Conservation (phyloP, 2,797 vertebrate genomes). For the Megalops cyprinoides region DNA sequence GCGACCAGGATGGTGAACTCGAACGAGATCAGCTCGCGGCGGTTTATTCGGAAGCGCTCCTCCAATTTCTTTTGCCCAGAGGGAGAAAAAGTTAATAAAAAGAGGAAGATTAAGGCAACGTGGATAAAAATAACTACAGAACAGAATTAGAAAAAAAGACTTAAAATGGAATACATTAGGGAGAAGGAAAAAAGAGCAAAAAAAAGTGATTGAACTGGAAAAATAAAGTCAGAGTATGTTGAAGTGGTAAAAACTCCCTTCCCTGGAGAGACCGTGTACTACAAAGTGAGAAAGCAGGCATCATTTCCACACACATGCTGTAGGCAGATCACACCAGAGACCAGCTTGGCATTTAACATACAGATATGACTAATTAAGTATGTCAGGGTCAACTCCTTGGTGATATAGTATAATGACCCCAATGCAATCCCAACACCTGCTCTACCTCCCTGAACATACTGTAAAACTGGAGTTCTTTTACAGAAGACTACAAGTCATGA, state of each 20-base stretch:
- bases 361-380: not conserved
- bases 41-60: slow-evolving; percentile 93
- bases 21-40: slow-evolving; percentile 89
- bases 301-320: not conserved
- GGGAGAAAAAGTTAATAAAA: not conserved
- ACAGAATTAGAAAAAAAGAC: not conserved
- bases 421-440: not conserved
- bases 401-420: not conserved
- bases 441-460: not conserved
- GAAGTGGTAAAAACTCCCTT: not conserved
- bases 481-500: not conserved
- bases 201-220: not conserved
- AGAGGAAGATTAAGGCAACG: not conserved
- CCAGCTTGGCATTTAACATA: not conserved
- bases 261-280: not conserved
- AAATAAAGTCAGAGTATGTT: not conserved
- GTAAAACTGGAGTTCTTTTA: not conserved
- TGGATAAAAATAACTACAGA: slow-evolving; percentile 5
- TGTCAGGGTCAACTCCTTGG: not conserved
- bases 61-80: slow-evolving; percentile 85
- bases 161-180: not conserved
- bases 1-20: slow-evolving; percentile 96
- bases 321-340: not conserved
- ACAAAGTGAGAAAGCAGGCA: not conserved
- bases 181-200: slow-evolving; percentile 7